Evolutionary conservation across 2,113 vertebrate species (phyloP).

Genomic region (Abramis brama): DNA sequence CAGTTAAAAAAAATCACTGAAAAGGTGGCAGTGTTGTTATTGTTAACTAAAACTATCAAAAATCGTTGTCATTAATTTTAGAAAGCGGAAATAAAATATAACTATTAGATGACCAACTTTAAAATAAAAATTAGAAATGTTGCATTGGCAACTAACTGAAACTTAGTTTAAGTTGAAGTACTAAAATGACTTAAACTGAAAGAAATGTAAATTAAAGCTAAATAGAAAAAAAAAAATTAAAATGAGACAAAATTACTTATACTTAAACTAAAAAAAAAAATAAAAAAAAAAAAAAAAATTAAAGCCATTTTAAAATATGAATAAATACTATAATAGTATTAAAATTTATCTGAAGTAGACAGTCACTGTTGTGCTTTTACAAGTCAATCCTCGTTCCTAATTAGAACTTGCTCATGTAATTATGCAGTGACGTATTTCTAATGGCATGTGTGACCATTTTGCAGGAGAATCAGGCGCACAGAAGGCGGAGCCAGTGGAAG

Average conservation of each 20-base stretch:
- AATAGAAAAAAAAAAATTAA: too few relatives aligned
- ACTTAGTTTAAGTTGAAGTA: background rate
- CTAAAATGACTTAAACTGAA: background rate
- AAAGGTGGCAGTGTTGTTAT: background rate
- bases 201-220: background rate
- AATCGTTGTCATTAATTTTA: too few relatives aligned
- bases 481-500: conserved; percentile 48
- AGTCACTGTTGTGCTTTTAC: background rate
- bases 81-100: background rate
- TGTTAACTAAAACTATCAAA: background rate
- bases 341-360: background rate
- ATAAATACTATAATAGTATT: background rate
- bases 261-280: background rate
- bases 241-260: background rate
- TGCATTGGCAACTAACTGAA: too few relatives aligned
- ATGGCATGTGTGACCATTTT: conserved; percentile 42
- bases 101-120: background rate
- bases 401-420: background rate
- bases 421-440: background rate
- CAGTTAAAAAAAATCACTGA: background rate
- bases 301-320: background rate
- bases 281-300: background rate
- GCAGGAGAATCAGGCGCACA: conserved; percentile 66
- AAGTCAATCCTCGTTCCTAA: background rate
- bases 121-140: background rate